phyloP scores from a whole-genome alignment of 2,113 vertebrate genomes.

The Chionis minor region DNA sequence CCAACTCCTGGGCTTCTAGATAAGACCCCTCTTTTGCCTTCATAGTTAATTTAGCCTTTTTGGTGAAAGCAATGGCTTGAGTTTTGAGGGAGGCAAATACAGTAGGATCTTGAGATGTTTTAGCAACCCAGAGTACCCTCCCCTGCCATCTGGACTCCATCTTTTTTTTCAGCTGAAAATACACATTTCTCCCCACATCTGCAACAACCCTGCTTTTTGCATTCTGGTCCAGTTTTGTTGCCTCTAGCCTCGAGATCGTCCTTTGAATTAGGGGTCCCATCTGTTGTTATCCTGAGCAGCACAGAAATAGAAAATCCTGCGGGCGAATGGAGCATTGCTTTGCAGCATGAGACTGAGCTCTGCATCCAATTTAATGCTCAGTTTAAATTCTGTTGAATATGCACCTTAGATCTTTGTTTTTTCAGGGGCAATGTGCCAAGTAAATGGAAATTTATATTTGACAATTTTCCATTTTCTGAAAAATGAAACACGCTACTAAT shows the following conservation, averaged over 20 bases:
- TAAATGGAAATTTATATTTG: background rate
- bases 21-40: background rate
- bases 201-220: background rate
- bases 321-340: background rate
- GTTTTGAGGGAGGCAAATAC: background rate
- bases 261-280: constrained; percentile 56
- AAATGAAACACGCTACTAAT: background rate
- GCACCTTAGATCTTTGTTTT: background rate
- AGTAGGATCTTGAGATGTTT: background rate
- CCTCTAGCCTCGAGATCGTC: background rate
- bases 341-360: background rate
- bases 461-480: background rate
- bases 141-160: background rate
- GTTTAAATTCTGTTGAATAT: constrained; percentile 15
- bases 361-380: constrained; percentile 8
- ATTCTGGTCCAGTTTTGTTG: constrained; percentile 11
- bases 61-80: background rate
- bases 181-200: background rate
- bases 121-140: background rate
- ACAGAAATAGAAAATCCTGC: constrained; percentile 50
- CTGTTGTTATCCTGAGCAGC: constrained; percentile 39
- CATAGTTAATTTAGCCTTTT: background rate
- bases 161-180: background rate
- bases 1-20: background rate
- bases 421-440: background rate